Evolutionary conservation across 1,140 invertebrate species (phyloP).

Genomic region (Aphis craccivora): DNA sequence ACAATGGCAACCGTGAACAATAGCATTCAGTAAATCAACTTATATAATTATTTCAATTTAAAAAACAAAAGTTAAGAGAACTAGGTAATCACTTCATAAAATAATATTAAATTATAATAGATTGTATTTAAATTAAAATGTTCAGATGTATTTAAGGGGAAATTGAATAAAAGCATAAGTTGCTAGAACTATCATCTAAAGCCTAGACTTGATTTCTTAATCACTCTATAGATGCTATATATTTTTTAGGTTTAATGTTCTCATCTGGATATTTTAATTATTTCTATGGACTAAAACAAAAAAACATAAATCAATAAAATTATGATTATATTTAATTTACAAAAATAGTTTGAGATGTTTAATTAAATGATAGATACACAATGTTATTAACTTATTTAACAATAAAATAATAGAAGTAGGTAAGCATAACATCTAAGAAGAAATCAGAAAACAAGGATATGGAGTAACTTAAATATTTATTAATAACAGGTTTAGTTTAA

Average conservation of each 20-base stretch:
- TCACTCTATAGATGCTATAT: not conserved
- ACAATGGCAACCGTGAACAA: not conserved
- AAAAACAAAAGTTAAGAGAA: not conserved
- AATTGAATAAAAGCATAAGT: not conserved
- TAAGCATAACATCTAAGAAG: not conserved
- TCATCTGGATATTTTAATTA: not conserved
- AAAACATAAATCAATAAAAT: not conserved
- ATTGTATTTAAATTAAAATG: not conserved
- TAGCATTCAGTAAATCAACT: not conserved
- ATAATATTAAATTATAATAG: not conserved
- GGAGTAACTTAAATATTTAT: not conserved
- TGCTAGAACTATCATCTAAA: not conserved
- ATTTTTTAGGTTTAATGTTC: not conserved
- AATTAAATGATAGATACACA: too few species aligned
- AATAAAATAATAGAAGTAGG: not conserved
- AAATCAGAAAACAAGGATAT: not conserved
- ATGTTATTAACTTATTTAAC: too few species aligned
- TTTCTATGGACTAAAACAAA: not conserved
- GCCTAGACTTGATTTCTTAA: not conserved
- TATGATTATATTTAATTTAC: not conserved
- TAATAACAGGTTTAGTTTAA: constrained; percentile 19
- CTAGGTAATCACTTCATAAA: not conserved
- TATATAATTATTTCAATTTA: not conserved
- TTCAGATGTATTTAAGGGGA: not conserved
- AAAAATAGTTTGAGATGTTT: not conserved